Base-by-base conservation (phyloP, 2,888 invertebrate genomes). In the Parthenolecanium corni region DNA sequence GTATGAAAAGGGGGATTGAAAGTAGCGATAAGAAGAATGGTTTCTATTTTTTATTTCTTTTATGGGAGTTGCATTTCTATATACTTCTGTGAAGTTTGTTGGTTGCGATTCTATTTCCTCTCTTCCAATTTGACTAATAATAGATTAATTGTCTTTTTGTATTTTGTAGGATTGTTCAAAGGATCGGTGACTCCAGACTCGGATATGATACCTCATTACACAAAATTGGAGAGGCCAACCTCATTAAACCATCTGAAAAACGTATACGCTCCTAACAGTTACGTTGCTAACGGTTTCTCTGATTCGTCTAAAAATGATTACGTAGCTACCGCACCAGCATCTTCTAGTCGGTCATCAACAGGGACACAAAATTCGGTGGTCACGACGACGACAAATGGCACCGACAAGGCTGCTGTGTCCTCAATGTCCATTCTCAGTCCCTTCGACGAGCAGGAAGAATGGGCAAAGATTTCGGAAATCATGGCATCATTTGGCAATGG, bases 381-480 rank as follows among this genome's bases (percentile, higher is more conserved):
- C 18, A 44, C 67, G 14, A 56, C 65, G 38, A 49, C 64, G 47
- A 64, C 66, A 12, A 66, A 65, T 9, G 67, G 67, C 14, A 58
- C 64, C 3, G 64, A 64, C 18, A 61, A 64, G 40, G 9, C 5
- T 9, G n/a, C n/a, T n/a, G 65, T 57, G 9, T 68, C 69, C 21
- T 65, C 72, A 2, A 72, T 67, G 70, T 72, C 65, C 71, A 73
- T 68, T 70, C 73, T 92, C 69, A 90, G 89, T 72, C 90, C 91
- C 2, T 91, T 91, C 74, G 90, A 93, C 77, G 92, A 93, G 73
- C 84, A 89, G 76, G 91, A 92, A 76, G 94, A 95, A 77, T 94
- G 95, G 90, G 90, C 90, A 23, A 90, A 93, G 76, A 93, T 95
- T 70, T 89, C 90, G 52, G 91, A 93, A 76, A 94, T 94, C 70